phyloP scores from a whole-genome alignment of 2,888 invertebrate species.

The Chrysotoxum bicinctum region DNA sequence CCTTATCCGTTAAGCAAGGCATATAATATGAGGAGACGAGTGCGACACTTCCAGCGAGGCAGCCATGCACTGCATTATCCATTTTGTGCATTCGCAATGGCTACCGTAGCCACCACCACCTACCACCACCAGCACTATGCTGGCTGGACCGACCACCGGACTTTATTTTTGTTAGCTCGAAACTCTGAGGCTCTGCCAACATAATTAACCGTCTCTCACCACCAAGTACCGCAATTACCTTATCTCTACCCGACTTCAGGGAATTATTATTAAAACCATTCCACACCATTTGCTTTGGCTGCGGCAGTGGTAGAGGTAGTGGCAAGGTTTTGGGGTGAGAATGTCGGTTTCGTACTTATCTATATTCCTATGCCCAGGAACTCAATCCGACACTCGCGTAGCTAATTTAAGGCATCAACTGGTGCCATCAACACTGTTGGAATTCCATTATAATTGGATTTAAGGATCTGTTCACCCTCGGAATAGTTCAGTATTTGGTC shows the following conservation, averaged over 20 bases:
- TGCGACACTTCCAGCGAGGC: constrained; percentile 4
- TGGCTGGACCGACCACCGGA: neutral
- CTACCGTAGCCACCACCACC: neutral
- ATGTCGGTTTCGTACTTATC: constrained; percentile 13
- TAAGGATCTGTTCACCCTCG: constrained; percentile 47
- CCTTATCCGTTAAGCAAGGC: neutral
- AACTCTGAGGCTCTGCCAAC: constrained; percentile 24
- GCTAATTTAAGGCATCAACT: constrained; percentile 62
- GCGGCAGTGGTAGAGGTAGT: neutral
- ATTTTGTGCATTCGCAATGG: constrained; percentile 37
- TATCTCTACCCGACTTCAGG: constrained; percentile 53
- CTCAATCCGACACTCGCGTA: constrained; percentile 23
- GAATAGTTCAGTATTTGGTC: constrained; percentile 18
- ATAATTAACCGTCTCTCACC: constrained; percentile 57
- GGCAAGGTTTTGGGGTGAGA: neutral
- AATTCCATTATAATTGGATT: constrained; percentile 64
- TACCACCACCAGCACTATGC: neutral
- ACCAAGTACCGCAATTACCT: constrained; percentile 56
- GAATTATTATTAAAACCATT: constrained; percentile 68
- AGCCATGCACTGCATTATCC: constrained; percentile 34
- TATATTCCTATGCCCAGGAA: neutral
- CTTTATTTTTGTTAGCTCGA: constrained; percentile 40
- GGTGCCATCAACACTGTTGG: constrained; percentile 42
- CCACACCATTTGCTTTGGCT: constrained; percentile 49
- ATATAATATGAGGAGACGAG: neutral